These are phyloP conservation scores for Eremophila alpestris DNA, from an alignment of 2,797 vertebrate genomes.

Conservation along the genomic window DNA sequence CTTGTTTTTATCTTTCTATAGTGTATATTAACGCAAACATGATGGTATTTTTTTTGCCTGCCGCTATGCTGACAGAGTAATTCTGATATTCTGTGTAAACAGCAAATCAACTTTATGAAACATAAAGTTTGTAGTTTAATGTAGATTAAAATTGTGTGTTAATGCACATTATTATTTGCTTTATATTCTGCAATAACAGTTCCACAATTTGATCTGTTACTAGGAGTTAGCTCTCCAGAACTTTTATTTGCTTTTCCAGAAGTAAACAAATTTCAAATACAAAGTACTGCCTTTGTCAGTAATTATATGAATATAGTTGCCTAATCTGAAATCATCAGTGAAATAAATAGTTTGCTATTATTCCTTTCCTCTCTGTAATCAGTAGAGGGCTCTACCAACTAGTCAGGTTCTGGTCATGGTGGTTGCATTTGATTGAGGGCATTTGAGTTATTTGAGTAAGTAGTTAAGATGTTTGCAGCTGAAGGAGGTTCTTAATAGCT, in stretches of 20 bases:
- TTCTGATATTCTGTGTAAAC: not conserved
- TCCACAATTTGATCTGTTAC: not conserved
- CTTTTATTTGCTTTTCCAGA: not conserved
- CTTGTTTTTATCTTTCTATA: not conserved
- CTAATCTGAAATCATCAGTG: not conserved
- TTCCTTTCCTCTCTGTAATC: not conserved
- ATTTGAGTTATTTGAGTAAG: not conserved
- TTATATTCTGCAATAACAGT: not conserved
- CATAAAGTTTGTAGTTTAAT: not conserved
- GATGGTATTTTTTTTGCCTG: not conserved
- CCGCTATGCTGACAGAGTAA: accelerated
- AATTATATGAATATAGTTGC: not conserved
- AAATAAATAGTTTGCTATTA: not conserved
- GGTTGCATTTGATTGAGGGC: not conserved
- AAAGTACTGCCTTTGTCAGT: not conserved
- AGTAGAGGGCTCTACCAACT: slow-evolving; percentile 16
- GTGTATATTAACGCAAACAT: not conserved
- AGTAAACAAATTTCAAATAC: not conserved
- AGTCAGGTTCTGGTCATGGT: not conserved
- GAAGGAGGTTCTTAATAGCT: not conserved
- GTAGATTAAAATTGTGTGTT: not conserved
- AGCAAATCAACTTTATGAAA: not conserved
- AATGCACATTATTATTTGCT: not conserved
- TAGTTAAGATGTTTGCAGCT: not conserved
- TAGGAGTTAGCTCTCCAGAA: not conserved